Conservation (phyloP, 2,113 vertebrate species). For the Brienomyrus longianalis region DNA sequence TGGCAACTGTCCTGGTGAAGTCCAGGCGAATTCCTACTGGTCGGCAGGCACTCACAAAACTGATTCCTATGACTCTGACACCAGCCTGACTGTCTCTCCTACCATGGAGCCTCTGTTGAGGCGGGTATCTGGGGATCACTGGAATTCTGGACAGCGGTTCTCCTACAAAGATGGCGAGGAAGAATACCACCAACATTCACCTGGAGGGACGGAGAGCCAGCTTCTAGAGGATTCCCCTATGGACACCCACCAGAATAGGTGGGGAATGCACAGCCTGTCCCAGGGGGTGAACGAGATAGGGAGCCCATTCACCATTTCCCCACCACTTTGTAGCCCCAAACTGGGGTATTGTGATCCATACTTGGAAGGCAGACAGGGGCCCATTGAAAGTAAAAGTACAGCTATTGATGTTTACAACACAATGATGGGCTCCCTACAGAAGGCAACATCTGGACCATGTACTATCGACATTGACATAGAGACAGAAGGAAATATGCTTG, state of each 20-base stretch:
- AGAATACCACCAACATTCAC: slow-evolving; percentile 44
- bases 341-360: slow-evolving; percentile 62
- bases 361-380: slow-evolving; percentile 46
- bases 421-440: slow-evolving; percentile 47
- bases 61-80: slow-evolving; percentile 56
- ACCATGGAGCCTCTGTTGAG: slow-evolving; percentile 71
- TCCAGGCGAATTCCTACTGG: slow-evolving; percentile 52
- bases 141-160: slow-evolving; percentile 39
- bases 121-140: slow-evolving; percentile 32
- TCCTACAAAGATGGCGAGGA: slow-evolving; percentile 37
- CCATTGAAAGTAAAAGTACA: slow-evolving; percentile 13
- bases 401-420: slow-evolving; percentile 43
- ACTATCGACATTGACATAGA: slow-evolving; percentile 53
- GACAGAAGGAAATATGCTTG: slow-evolving; percentile 43
- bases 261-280: slow-evolving; percentile 39
- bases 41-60: slow-evolving; percentile 44
- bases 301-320: slow-evolving; percentile 60
- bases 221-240: slow-evolving; percentile 44
- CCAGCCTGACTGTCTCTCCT: slow-evolving; percentile 63
- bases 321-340: slow-evolving; percentile 54
- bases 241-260: slow-evolving; percentile 28
- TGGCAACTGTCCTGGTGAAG: slow-evolving; percentile 18
- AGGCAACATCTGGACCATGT: slow-evolving; percentile 49
- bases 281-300: slow-evolving; percentile 48
- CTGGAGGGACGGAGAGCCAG: slow-evolving; percentile 27